Conservation (phyloP, 2,888 invertebrate genomes). For the Neocrepidodera transversa region DNA sequence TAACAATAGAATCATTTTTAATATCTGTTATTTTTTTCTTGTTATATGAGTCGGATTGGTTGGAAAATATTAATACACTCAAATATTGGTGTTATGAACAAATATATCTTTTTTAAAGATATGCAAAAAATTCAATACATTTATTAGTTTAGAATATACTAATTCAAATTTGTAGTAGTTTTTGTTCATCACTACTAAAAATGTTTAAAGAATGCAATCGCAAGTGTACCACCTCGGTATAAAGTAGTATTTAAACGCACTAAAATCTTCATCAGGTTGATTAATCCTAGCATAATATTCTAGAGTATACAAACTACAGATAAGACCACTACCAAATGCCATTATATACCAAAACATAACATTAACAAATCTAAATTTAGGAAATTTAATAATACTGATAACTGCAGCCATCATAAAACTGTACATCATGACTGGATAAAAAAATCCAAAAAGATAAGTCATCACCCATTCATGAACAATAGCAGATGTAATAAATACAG, state of each 20-base stretch:
- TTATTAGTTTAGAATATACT: too few relatives aligned
- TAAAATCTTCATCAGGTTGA: constrained; percentile 62
- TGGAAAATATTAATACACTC: too few relatives aligned
- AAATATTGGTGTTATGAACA: too few relatives aligned
- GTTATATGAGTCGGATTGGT: too few relatives aligned
- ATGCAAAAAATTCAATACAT: neutral
- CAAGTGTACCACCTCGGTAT: constrained; percentile 47
- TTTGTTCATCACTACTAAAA: too few relatives aligned
- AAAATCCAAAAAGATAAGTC: constrained; percentile 79
- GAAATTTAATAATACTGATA: constrained; percentile 63
- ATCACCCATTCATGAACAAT: constrained; percentile 89
- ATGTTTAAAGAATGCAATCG: constrained; percentile 40
- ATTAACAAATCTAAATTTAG: constrained; percentile 67
- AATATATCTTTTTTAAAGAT: too few relatives aligned
- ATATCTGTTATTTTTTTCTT: too few relatives aligned
- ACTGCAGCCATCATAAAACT: constrained; percentile 77
- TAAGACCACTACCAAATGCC: constrained; percentile 77
- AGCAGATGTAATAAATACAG: constrained; percentile 82
- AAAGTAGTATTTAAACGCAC: constrained; percentile 37
- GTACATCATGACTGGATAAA: constrained; percentile 84
- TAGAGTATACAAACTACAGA: constrained; percentile 82
- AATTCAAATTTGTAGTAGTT: too few relatives aligned
- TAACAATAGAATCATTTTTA: too few relatives aligned
- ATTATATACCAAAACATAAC: constrained; percentile 85
- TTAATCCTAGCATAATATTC: constrained; percentile 85